Evolutionary conservation across 2,888 invertebrate species (phyloP).

Genomic region (Taphrorychus bicolor): DNA sequence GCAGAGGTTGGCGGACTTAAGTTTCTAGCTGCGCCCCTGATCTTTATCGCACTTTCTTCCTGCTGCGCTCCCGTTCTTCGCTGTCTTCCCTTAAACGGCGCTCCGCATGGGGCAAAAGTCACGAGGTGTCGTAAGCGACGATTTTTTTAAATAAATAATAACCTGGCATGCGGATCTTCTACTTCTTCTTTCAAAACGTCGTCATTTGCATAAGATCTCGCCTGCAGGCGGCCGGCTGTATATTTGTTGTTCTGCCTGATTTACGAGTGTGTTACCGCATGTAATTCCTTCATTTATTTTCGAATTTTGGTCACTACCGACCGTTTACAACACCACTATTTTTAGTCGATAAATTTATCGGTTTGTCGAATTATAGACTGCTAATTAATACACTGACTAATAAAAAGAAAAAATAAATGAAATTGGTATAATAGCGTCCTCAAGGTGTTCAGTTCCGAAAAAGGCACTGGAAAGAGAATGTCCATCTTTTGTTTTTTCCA

Average conservation of each 20-base stretch:
- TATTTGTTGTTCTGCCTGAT: constrained; percentile 8
- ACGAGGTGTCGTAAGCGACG: background rate
- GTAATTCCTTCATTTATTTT: constrained; percentile 8
- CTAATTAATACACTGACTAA: no score
- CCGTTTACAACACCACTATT: background rate
- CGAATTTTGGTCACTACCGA: background rate
- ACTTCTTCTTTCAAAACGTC: constrained; percentile 9
- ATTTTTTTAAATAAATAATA: constrained; percentile 3
- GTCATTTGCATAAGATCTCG: constrained; percentile 23
- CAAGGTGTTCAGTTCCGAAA: no score
- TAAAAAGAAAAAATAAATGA: no score
- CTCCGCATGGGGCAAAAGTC: background rate
- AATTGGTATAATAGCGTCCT: no score
- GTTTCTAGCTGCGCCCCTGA: background rate
- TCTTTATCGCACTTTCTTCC: no score
- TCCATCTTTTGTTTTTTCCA: no score
- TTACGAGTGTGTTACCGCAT: constrained; percentile 5
- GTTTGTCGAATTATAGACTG: background rate
- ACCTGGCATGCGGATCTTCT: constrained; percentile 29
- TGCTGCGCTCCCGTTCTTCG: background rate
- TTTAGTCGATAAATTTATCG: background rate
- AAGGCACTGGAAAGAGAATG: no score
- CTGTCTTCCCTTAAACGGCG: background rate
- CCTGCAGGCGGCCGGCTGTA: constrained; percentile 6
- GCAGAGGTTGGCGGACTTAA: background rate